Percentiles rank a stretch among this genome's conserved stretches.
Evolutionary conservation across 1,140 invertebrate species (phyloP).

Genomic region (Drusus annulatus): DNA sequence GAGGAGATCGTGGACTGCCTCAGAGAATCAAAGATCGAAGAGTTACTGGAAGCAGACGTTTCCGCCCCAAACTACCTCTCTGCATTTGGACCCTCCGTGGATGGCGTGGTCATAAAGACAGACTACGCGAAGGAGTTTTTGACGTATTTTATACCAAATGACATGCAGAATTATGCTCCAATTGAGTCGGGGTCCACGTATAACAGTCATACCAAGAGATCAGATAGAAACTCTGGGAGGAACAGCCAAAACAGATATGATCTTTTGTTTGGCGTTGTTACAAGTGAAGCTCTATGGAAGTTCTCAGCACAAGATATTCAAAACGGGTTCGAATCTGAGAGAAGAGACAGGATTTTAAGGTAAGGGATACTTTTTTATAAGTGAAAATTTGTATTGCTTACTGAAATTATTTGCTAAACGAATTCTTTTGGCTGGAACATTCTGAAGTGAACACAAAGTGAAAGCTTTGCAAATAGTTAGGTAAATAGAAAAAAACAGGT

Average conservation of each 20-base stretch:
- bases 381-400: too few relatives aligned
- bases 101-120: conserved; percentile 88
- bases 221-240: conserved; percentile 66
- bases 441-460: too few relatives aligned
- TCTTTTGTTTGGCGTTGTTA: conserved; percentile 87
- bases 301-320: conserved; percentile 88
- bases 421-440: too few relatives aligned
- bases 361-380: conserved; percentile 60
- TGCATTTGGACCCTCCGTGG: conserved; percentile 88
- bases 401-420: too few relatives aligned
- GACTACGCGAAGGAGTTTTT: conserved; percentile 84
- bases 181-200: conserved; percentile 61
- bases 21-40: conserved; percentile 82
- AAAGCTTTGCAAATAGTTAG: too few relatives aligned
- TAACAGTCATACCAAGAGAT: conserved; percentile 72
- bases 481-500: too few relatives aligned
- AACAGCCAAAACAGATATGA: conserved; percentile 79
- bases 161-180: conserved; percentile 76
- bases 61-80: conserved; percentile 87
- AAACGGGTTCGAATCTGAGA: conserved; percentile 91
- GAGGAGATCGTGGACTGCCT: conserved; percentile 87
- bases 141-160: conserved; percentile 78
- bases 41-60: conserved; percentile 85
- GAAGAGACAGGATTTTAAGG: conserved; percentile 90
- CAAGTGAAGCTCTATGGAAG: conserved; percentile 86